Evolutionary conservation across 2,797 vertebrate genomes (phyloP).

Genomic region (Antennarius maculatus): DNA sequence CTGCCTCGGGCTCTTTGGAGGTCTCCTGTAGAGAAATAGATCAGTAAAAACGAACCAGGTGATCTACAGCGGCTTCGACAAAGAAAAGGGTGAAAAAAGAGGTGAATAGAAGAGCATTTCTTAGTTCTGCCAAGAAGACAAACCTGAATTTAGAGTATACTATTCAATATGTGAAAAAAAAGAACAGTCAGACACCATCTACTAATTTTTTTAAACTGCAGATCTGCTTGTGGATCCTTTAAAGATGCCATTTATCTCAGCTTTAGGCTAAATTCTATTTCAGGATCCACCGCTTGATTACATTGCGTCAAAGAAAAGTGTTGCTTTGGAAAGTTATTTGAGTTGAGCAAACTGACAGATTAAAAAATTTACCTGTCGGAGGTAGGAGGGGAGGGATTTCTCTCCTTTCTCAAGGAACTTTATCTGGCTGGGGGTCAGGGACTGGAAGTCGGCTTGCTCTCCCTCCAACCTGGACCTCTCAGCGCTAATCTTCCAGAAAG

Average conservation of each 20-base stretch:
- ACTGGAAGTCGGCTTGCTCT: constrained; percentile 90
- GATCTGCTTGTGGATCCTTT: too few relatives aligned
- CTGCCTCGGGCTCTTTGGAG: constrained; percentile 61
- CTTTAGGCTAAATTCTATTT: constrained; percentile 22
- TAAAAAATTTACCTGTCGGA: constrained; percentile 73
- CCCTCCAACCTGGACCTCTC: constrained; percentile 92
- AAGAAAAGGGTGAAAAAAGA: too few relatives aligned
- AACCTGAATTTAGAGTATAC: too few relatives aligned
- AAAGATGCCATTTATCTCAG: constrained; percentile 12
- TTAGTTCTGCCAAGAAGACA: too few relatives aligned
- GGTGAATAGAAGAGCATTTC: too few relatives aligned
- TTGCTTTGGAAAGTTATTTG: not conserved
- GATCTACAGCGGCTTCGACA: too few relatives aligned
- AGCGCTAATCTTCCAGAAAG: constrained; percentile 97
- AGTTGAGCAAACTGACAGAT: fast-evolving
- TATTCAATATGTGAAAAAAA: too few relatives aligned
- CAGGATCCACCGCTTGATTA: not conserved
- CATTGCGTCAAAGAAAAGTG: constrained; percentile 5
- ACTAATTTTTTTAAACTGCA: too few relatives aligned
- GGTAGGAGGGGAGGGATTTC: constrained; percentile 88
- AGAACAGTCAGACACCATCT: too few relatives aligned
- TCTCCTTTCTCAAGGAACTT: constrained; percentile 98
- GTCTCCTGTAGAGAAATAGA: constrained; percentile 47
- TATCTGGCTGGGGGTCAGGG: constrained; percentile 96
- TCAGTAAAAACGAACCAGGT: too few relatives aligned